Base-by-base conservation (phyloP, 2,888 invertebrate genomes). In the Dichetophora obliterata region DNA sequence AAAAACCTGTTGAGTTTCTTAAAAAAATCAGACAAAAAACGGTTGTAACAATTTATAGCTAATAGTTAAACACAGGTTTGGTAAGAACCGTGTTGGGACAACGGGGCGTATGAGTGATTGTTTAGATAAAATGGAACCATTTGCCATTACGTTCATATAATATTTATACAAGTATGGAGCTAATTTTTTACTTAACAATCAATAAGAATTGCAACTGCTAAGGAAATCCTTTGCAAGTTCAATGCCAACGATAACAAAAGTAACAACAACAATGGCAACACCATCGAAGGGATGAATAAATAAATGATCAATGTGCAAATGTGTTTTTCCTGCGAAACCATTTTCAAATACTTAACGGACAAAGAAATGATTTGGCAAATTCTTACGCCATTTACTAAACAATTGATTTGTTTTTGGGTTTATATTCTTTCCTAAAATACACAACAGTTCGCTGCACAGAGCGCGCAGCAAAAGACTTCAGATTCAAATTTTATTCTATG, bases 291-390 rank as follows among this genome's bases (percentile, higher is more conserved):
- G 6, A n/a, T 37, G 34, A 65, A n/a, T n/a, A 37, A 2, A 19
- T 31, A 31, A 34, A 19, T 37, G 65, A 34, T 37, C 65, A 65
- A 34, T 19, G 65, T 65, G 65, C 34, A 48, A 68, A 68, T 68
- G 43, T 68, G 68, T 68, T 68, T 68, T 63, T 68, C 48, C 22
- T 50, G 48, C 68, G 6, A 48, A 68, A 48, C 48, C 22, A 22
- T 48, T 68, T 68, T 68, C 68, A 43, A 68, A 68, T 68, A 48
- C 68, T 68, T 68, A 68, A 68, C 68, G 68, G 50, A 22, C 68
- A 27, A 24, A 24, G 68, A 43, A 68, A 48, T 43, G 68, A 68
- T 68, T 68, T 68, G 16, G 50, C 48, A 48, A 68, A 68, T 48
- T 68, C 31, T 68, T 68, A 48, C 68, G 68, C 48, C 68, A 68